A percentile compares a stretch with the other conserved stretches of the same genome.
Conservation (phyloP, 2,797 vertebrate genomes). For the Acanthiza pusilla region DNA sequence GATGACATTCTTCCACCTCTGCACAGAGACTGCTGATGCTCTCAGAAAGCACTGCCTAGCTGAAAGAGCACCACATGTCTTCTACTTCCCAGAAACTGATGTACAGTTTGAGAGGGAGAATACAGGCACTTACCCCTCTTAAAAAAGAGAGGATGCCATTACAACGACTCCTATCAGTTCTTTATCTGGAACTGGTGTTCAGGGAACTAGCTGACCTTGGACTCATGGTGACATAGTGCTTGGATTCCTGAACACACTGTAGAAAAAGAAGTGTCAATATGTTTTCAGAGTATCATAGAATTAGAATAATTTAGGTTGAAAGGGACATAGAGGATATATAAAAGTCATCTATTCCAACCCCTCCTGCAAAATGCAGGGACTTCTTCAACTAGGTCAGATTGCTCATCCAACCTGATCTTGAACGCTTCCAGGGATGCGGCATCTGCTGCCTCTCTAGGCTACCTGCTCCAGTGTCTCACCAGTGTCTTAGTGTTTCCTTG, state of each 20-base stretch:
- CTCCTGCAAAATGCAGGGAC: background rate
- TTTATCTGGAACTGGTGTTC: background rate
- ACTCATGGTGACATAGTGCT: background rate
- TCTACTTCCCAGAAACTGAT: background rate
- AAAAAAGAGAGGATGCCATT: background rate
- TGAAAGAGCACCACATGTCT: background rate
- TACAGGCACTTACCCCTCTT: background rate
- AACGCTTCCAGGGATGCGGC: background rate
- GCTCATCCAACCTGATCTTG: background rate
- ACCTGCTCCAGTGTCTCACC: background rate
- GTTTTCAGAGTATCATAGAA: background rate
- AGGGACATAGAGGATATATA: background rate
- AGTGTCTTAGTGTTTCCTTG: background rate
- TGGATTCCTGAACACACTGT: background rate
- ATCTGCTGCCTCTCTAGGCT: background rate
- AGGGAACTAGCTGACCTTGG: background rate
- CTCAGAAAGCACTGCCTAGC: background rate
- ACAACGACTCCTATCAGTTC: background rate
- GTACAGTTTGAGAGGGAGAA: background rate
- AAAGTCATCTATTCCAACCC: background rate
- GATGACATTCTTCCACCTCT: rapidly evolving
- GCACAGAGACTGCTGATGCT: background rate
- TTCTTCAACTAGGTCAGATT: background rate
- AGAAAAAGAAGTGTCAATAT: background rate
- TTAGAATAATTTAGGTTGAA: background rate